phyloP scores from a whole-genome alignment of 2,113 vertebrate genomes.

The Odontophorus gujanensis region DNA sequence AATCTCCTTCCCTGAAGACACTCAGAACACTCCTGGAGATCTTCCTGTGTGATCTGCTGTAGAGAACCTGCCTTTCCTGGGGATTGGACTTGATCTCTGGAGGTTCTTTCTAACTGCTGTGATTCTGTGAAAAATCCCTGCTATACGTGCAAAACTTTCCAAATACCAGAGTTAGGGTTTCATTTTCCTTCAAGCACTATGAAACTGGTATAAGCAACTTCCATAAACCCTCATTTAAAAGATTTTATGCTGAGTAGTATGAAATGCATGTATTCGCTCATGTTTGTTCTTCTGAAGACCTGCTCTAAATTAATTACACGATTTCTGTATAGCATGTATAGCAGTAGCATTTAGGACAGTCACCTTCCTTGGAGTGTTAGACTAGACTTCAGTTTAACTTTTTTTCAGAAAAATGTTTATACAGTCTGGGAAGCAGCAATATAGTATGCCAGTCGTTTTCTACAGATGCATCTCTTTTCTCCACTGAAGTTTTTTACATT shows the following conservation, averaged over 20 bases:
- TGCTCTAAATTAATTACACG: not conserved
- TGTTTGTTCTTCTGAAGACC: not conserved
- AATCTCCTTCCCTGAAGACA: too few species aligned
- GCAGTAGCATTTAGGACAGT: not conserved
- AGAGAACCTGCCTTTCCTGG: too few species aligned
- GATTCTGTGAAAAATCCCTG: not conserved
- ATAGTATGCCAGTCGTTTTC: not conserved
- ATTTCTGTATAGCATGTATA: not conserved
- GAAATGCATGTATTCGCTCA: conserved; percentile 9
- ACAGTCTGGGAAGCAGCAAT: not conserved
- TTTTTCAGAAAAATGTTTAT: not conserved
- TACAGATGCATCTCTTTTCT: not conserved
- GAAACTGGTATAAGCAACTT: not conserved
- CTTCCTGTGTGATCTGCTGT: too few species aligned
- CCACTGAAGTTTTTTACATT: not conserved
- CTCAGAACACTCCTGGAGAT: too few species aligned
- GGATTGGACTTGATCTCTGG: too few species aligned
- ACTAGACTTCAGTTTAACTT: not conserved
- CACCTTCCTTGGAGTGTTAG: not conserved
- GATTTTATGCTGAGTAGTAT: not conserved
- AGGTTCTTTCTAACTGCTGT: too few species aligned
- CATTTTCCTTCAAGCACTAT: not conserved
- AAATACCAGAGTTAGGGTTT: not conserved
- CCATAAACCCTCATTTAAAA: not conserved
- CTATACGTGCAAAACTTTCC: not conserved